Conservation (phyloP, 2,797 vertebrate genomes). For the Meda fulgida region DNA sequence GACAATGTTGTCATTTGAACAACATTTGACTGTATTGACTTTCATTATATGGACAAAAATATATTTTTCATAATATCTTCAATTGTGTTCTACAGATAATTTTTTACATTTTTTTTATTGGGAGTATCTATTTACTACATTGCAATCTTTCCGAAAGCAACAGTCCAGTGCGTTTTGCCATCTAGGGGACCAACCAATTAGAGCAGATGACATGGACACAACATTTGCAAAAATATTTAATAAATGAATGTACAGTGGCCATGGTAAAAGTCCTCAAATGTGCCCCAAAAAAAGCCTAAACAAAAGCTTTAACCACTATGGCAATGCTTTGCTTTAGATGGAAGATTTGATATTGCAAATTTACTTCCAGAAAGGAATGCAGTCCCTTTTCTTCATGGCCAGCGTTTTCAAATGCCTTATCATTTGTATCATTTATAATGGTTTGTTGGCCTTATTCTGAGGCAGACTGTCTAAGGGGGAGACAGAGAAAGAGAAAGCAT, state of each 20-base stretch:
- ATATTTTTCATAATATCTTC: not conserved
- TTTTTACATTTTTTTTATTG: not conserved
- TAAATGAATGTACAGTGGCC: not conserved
- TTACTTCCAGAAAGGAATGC: conserved; percentile 45
- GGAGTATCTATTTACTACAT: not conserved
- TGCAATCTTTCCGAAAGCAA: not conserved
- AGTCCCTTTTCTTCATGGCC: conserved; percentile 49
- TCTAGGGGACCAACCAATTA: not conserved
- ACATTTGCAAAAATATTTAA: not conserved
- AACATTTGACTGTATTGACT: not conserved
- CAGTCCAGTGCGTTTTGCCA: not conserved
- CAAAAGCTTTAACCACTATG: not conserved
- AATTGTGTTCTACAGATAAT: not conserved
- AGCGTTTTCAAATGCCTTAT: conserved; percentile 69
- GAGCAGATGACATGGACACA: not conserved
- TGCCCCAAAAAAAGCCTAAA: no score
- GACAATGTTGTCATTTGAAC: not conserved
- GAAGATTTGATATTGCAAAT: conserved; percentile 50
- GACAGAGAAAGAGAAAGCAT: conserved; percentile 9
- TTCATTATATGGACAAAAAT: not conserved
- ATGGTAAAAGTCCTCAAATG: not conserved
- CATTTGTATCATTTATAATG: conserved; percentile 51
- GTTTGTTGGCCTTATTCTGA: conserved; percentile 72
- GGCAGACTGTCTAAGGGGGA: conserved; percentile 57
- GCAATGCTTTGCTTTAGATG: conserved; percentile 39